Conservation (phyloP, 2,797 vertebrate species). For the Limosa lapponica region DNA sequence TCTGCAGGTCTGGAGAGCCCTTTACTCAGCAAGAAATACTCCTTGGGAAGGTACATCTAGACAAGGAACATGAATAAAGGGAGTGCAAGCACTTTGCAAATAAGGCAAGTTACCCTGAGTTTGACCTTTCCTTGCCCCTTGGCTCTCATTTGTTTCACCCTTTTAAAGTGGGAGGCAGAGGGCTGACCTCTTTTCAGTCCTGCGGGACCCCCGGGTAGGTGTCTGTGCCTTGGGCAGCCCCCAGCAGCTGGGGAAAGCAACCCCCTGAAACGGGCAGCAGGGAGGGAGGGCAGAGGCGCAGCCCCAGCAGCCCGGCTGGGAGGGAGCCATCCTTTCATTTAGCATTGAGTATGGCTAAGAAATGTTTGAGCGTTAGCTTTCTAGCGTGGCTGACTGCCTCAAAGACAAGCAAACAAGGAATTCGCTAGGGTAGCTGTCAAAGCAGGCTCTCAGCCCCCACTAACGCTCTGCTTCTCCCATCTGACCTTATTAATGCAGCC, state of each 20-base stretch:
- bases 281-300: not conserved
- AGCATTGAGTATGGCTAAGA: not conserved
- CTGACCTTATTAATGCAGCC: conserved; percentile 5
- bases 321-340: not conserved
- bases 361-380: not conserved
- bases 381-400: not conserved
- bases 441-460: not conserved
- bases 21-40: not conserved
- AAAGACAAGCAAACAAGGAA: not conserved
- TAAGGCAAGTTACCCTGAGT: not conserved
- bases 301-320: not conserved
- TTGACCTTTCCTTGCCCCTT: not conserved
- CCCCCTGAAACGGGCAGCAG: not conserved
- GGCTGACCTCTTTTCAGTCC: not conserved
- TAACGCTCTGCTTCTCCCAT: not conserved
- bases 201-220: accelerated
- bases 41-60: accelerated
- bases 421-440: not conserved
- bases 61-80: not conserved
- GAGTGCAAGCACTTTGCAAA: not conserved
- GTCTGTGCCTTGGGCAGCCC: not conserved
- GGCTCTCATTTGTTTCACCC: not conserved
- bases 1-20: not conserved
- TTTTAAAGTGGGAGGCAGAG: not conserved
- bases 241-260: not conserved